These are phyloP conservation scores for Junonia oenone DNA, from an alignment of 2,888 invertebrate genomes.

Conservation along the genomic window DNA sequence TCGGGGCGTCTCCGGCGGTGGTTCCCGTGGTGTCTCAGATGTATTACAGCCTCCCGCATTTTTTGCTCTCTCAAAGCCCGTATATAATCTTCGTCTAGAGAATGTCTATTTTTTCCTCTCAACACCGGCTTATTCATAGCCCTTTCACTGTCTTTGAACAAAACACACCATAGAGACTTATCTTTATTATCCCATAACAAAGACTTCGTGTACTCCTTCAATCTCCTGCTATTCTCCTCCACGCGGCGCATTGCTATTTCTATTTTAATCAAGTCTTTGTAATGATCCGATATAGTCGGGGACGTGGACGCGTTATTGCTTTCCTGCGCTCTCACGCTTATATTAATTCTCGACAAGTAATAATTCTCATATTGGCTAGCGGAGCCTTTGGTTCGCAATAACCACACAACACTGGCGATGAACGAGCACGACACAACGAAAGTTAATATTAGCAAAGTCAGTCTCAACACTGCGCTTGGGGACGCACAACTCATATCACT, in stretches of 20 bases:
- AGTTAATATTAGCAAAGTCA: constrained; percentile 69
- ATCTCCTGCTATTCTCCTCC: constrained; percentile 70
- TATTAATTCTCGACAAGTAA: constrained; percentile 79
- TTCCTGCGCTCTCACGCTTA: constrained; percentile 56
- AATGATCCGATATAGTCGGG: constrained; percentile 62
- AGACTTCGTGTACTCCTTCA: constrained; percentile 73
- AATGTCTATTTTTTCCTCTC: constrained; percentile 46
- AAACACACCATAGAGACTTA: constrained; percentile 74
- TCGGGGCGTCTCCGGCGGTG: constrained; percentile 66
- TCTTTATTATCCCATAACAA: constrained; percentile 75
- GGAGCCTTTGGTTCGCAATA: constrained; percentile 59
- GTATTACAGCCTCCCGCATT: constrained; percentile 65
- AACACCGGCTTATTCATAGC: constrained; percentile 43
- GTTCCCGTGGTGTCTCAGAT: constrained; percentile 66
- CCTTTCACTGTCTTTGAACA: constrained; percentile 69
- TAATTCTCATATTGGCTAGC: constrained; percentile 73
- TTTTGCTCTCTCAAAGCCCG: constrained; percentile 62
- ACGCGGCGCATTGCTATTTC: constrained; percentile 76
- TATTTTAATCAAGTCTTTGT: constrained; percentile 75
- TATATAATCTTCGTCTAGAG: constrained; percentile 62
- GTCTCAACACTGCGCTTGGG: constrained; percentile 62
- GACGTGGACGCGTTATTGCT: constrained; percentile 53
- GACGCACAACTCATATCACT: constrained; percentile 78
- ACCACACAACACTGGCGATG: constrained; percentile 71
- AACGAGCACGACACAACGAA: constrained; percentile 69